A percentile compares a stretch with the other conserved stretches of the same genome.
Conservation (phyloP, 2,797 vertebrate species). For the Danio albolineatus region DNA sequence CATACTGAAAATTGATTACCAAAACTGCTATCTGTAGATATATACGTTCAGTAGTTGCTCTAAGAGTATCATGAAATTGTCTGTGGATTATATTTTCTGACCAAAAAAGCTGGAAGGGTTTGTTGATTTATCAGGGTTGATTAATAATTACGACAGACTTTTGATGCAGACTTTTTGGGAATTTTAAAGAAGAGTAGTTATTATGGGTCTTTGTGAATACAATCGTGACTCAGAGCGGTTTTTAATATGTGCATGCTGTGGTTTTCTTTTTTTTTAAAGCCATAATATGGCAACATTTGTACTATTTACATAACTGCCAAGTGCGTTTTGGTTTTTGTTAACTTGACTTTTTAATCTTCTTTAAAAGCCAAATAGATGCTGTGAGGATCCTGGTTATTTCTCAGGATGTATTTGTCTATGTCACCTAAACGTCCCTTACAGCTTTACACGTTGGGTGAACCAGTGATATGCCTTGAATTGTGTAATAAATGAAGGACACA, state of each 20-base stretch:
- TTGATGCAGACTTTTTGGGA: conserved; percentile 43
- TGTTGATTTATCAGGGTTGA: conserved; percentile 1
- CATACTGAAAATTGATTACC: conserved; percentile 7
- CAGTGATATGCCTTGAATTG: conserved; percentile 71
- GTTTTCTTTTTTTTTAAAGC: conserved; percentile 65
- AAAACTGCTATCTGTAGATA: conserved; percentile 20
- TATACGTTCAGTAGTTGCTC: not conserved
- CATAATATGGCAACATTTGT: conserved; percentile 66
- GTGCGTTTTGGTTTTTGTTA: conserved; percentile 66
- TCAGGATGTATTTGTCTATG: conserved; percentile 32
- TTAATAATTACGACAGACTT: not conserved
- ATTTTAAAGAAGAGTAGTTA: conserved; percentile 67
- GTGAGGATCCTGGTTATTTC: conserved; percentile 18
- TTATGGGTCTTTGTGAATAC: conserved; percentile 63
- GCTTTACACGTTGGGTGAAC: conserved; percentile 54
- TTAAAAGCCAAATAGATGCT: conserved; percentile 66
- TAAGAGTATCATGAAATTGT: conserved; percentile 2
- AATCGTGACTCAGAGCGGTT: conserved; percentile 63
- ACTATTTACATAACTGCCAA: conserved; percentile 75
- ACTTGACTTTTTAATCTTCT: conserved; percentile 48
- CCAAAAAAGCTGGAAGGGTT: conserved; percentile 36
- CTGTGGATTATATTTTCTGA: conserved; percentile 29
- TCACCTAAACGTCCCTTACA: conserved; percentile 17
- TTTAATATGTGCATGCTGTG: conserved; percentile 74
- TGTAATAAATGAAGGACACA: conserved; percentile 49